These are phyloP conservation scores for Sitta europaea DNA, from an alignment of 2,113 vertebrate species.

Conservation along the genomic window DNA sequence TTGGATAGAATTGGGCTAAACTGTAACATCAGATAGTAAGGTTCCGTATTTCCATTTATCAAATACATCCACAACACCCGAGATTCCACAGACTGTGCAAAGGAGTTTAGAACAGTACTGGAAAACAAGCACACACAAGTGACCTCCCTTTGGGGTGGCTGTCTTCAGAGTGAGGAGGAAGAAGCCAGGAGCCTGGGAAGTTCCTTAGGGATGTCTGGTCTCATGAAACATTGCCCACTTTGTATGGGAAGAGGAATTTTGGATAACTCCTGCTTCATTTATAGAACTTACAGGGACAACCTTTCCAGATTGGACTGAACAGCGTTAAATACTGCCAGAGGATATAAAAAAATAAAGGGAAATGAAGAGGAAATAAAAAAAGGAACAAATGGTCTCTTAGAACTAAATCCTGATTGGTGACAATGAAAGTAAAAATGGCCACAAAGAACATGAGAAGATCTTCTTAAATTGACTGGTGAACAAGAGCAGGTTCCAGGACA, in stretches of 20 bases:
- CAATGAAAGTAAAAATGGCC: background rate
- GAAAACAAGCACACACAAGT: background rate
- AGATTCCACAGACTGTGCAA: fast-evolving
- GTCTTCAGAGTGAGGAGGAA: background rate
- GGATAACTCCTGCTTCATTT: background rate
- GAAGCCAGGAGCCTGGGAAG: background rate
- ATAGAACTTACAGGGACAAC: background rate
- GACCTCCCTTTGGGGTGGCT: background rate
- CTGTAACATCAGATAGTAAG: background rate
- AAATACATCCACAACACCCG: background rate
- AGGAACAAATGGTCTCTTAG: background rate
- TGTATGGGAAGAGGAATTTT: background rate
- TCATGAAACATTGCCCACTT: background rate
- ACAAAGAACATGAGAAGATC: background rate
- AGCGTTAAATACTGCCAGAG: background rate
- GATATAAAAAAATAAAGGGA: too few relatives aligned
- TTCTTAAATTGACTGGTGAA: background rate
- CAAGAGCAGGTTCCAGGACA: background rate
- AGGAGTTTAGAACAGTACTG: background rate
- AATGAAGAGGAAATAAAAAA: background rate
- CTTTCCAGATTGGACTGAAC: background rate
- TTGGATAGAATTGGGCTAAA: background rate
- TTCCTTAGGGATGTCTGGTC: background rate
- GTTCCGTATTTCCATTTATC: background rate
- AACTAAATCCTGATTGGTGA: background rate